phyloP scores from a whole-genome alignment of 1,140 invertebrate genomes.

The Cotesia chilonis region DNA sequence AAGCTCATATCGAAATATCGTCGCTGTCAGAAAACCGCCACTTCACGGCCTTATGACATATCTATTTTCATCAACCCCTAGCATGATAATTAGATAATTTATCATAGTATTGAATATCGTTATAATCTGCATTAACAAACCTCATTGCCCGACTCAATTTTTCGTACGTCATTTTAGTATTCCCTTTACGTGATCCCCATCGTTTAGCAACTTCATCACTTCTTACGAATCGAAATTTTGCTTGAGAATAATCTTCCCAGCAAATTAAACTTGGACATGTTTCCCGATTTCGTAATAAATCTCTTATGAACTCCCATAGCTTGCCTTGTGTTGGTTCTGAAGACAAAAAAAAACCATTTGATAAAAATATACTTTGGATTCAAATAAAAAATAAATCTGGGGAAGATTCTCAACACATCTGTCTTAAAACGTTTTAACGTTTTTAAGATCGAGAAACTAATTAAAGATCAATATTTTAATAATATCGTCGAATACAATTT shows the following conservation, averaged over 20 bases:
- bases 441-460: too few relatives aligned
- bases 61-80: too few relatives aligned
- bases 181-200: constrained; percentile 88
- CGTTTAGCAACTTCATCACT: constrained; percentile 89
- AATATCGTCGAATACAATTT: too few relatives aligned
- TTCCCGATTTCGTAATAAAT: constrained; percentile 77
- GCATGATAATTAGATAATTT: too few relatives aligned
- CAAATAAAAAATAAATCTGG: background rate
- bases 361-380: background rate
- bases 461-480: too few relatives aligned
- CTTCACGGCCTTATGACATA: too few relatives aligned
- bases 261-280: constrained; percentile 84
- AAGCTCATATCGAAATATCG: too few relatives aligned
- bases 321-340: constrained; percentile 72
- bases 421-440: too few relatives aligned
- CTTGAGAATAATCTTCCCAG: constrained; percentile 87
- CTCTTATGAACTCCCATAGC: constrained; percentile 84
- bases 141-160: constrained; percentile 93
- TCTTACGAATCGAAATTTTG: constrained; percentile 89
- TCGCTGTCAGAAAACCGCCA: too few relatives aligned
- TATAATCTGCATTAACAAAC: constrained; percentile 58
- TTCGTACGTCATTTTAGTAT: constrained; percentile 92
- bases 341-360: constrained; percentile 37
- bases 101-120: too few relatives aligned
- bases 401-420: too few relatives aligned